Conservation (phyloP, 2,888 invertebrate genomes). For the Autographa pulchrina region DNA sequence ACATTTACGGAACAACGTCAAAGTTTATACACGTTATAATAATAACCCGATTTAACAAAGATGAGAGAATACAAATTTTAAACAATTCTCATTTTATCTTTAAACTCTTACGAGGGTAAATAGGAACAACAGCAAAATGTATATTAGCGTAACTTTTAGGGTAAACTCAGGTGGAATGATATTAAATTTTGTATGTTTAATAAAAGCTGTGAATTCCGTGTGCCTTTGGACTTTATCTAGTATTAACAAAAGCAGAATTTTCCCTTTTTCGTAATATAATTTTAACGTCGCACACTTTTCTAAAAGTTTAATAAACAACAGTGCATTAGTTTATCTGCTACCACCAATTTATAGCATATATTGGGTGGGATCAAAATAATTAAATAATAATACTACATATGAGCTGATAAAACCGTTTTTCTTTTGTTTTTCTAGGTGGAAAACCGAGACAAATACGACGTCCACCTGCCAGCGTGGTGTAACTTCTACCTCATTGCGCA, state of each 20-base stretch:
- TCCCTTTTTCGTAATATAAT: background rate
- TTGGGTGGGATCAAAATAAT: background rate
- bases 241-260: background rate
- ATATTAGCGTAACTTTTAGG: background rate
- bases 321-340: background rate
- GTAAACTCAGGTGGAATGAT: background rate
- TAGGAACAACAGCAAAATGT: background rate
- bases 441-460: slow-evolving; percentile 91
- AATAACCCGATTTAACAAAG: background rate
- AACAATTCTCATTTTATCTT: slow-evolving; percentile 7
- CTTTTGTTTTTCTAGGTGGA: slow-evolving; percentile 86
- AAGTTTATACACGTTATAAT: background rate
- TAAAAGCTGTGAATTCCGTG: background rate
- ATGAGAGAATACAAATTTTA: background rate
- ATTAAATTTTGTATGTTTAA: background rate
- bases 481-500: slow-evolving; percentile 91
- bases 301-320: background rate
- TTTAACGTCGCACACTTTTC: background rate
- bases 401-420: background rate
- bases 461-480: slow-evolving; percentile 91
- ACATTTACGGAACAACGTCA: background rate
- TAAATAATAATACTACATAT: background rate
- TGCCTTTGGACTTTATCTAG: background rate
- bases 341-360: background rate
- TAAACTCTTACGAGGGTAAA: slow-evolving; percentile 1